Evolutionary conservation across 2,888 invertebrate species (phyloP), one percentile per base, ranked within the genome.

Genomic region (Calameuta pallipes): DNA sequence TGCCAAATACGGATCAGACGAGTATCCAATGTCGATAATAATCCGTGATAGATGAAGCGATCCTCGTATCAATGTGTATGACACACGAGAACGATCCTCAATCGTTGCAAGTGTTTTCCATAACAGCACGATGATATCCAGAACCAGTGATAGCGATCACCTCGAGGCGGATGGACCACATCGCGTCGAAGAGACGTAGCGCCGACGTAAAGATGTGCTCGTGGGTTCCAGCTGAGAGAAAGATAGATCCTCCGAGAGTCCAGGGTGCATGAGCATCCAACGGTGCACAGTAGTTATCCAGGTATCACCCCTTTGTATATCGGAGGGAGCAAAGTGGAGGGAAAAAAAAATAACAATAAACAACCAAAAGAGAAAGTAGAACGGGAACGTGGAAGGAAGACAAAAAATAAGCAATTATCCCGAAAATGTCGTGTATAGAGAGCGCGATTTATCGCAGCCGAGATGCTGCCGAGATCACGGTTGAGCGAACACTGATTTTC

Each of bases 41-140:
- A 56, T 56, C 56, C 56, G 56, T 23, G 56, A 23, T 3, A 56
- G 56, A 23, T 56, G 15, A 41, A 41, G 41, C 23, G 41, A 41
- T 41, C 23, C 56, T 56, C 9, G 56, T 56, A 56, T 56, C 56
- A 56, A 6, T 56, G 23, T 56, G 2, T 56, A 37, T 9, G 56
- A 56, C 56, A 56, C 56, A 1, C 9, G 9, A 56, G 23, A 56
- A 56, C 9, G 23, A 56, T 56, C 56, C 23, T 85, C 83, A 83
- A 78, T 84, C 85, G 81, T 85, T 85, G 76, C 86, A 85, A 85
- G 86, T 85, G 81, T 56, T 56, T 56, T 56, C 56, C 56, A 56
- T 56, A 56, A 56, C 56, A 23, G 56, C 56, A 23, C 56, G 56
- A 56, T 9, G 56, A 56, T 56, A 56, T 56, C 2, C 56, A 56